Base-by-base conservation (phyloP, 30 jellyfish, hydroid and myxozoan species). In the Aurelia aurita region DNA sequence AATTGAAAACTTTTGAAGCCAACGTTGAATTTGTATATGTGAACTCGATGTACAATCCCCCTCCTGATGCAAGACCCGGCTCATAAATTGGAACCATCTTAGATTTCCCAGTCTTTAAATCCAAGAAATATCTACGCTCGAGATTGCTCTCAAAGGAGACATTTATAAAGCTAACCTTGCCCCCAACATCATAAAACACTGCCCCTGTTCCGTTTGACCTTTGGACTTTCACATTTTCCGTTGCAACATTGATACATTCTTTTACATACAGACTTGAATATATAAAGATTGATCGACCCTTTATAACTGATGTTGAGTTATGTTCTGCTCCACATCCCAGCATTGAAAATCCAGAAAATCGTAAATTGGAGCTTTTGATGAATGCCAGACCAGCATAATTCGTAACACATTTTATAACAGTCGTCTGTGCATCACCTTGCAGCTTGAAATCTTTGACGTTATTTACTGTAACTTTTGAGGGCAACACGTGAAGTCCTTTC, bases 21-120 rank as follows among this genome's bases (percentile, higher is more conserved):
- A 27, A 19, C 54, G 43, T 34, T 10, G 51, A 55, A 4, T 20
- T 68, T 14, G 78, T 15, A 29, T n/a, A 11, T 1, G 96, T 86
- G 60, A 74, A 86, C 77, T 86, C 96, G 23, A 86, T 43, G 26
- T 86, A 86, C 18, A 86, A 46, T n/a, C 96, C 96, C 8, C 96
- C 96, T 8, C 96, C 96, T 18, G 96, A 86, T 21, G 79, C 39
- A 19, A 53, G 85, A 18, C 92, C 86, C 3, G 12, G 22, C 49
- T 62, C 73, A 15, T 29, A 11, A 6, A 35, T 3, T 46, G 21
- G 46, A 16, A 22, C 61, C 26, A 19, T 39, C 51, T 39, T 6
- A 39, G 51, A 39, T 39, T 39, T 39, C 16, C 51, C 51, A 5
- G 51, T 39, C 51, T 39, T 8, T 3, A 26, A 3, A 19, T 55